Conservation (phyloP, 1,140 invertebrate genomes). For the Homarus americanus region DNA sequence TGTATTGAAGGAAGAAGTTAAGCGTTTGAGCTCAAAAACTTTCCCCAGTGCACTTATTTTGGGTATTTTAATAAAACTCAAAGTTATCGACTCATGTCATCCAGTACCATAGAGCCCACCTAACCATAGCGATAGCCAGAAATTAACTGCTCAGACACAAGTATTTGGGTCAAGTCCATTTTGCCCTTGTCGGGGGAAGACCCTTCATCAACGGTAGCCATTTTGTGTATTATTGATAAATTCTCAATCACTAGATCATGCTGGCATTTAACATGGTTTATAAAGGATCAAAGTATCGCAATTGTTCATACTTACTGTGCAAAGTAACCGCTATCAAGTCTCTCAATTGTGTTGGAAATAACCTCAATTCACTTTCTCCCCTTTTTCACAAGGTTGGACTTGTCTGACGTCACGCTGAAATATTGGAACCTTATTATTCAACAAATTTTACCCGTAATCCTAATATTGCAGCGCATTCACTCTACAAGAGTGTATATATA, state of each 20-base stretch:
- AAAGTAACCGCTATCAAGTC: constrained; percentile 6
- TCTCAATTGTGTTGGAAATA: constrained; percentile 15
- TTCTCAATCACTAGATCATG: neutral
- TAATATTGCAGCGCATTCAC: neutral
- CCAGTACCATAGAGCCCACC: neutral
- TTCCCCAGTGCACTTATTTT: too few relatives aligned
- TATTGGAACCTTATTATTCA: constrained; percentile 1
- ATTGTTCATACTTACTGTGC: neutral
- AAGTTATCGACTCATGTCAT: too few relatives aligned
- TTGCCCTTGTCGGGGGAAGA: constrained; percentile 49
- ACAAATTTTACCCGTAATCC: neutral
- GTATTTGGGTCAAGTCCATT: constrained; percentile 67
- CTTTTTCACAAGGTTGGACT: constrained; percentile 54
- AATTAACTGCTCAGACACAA: constrained; percentile 40
- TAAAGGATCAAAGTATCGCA: too few relatives aligned
- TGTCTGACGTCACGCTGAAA: constrained; percentile 52
- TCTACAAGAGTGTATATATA: constrained; percentile 39
- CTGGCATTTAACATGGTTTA: neutral
- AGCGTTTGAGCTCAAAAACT: too few relatives aligned
- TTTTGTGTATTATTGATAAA: constrained; percentile 39
- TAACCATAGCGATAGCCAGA: constrained; percentile 22
- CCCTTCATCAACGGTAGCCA: constrained; percentile 47
- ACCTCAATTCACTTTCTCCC: constrained; percentile 50
- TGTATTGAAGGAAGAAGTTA: too few relatives aligned
- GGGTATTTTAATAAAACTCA: too few relatives aligned